A percentile compares a stretch with the other conserved stretches of the same genome.
Conservation (phyloP, 2,888 invertebrate species). For the Lithophane semibrunnea region DNA sequence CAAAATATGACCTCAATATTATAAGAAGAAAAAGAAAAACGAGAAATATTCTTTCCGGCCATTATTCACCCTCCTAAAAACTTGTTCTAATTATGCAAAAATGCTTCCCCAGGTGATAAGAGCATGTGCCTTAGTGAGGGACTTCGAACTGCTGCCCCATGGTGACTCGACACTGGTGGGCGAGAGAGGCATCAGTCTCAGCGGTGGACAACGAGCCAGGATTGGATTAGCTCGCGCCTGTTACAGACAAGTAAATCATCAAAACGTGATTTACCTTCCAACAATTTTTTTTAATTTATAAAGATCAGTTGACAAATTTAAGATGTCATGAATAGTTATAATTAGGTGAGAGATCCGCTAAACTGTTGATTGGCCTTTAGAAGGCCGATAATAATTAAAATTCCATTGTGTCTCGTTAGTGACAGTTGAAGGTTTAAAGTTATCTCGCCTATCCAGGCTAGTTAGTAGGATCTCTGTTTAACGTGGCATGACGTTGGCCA, state of each 20-base stretch:
- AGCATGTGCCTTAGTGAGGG: slow-evolving; percentile 92
- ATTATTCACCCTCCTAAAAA: background rate
- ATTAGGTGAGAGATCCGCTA: background rate
- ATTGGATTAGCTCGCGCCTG: slow-evolving; percentile 94
- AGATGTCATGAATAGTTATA: background rate
- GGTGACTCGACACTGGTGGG: slow-evolving; percentile 94
- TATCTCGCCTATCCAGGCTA: background rate
- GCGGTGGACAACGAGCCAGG: slow-evolving; percentile 95
- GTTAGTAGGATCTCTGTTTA: background rate
- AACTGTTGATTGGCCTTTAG: no score
- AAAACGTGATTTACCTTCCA: background rate
- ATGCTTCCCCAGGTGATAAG: slow-evolving; percentile 83
- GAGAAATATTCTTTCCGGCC: background rate
- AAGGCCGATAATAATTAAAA: no score
- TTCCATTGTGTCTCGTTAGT: no score
- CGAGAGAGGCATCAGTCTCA: slow-evolving; percentile 94
- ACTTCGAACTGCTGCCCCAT: slow-evolving; percentile 92
- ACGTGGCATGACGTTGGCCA: background rate
- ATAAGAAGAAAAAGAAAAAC: background rate
- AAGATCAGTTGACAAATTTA: background rate
- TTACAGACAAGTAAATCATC: slow-evolving; percentile 92
- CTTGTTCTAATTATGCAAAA: background rate
- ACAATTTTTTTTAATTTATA: background rate
- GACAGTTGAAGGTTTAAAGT: no score
- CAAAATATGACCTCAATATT: no score